Base-by-base conservation (phyloP, 1,140 invertebrate species). In the Elymnias hypermnestra region DNA sequence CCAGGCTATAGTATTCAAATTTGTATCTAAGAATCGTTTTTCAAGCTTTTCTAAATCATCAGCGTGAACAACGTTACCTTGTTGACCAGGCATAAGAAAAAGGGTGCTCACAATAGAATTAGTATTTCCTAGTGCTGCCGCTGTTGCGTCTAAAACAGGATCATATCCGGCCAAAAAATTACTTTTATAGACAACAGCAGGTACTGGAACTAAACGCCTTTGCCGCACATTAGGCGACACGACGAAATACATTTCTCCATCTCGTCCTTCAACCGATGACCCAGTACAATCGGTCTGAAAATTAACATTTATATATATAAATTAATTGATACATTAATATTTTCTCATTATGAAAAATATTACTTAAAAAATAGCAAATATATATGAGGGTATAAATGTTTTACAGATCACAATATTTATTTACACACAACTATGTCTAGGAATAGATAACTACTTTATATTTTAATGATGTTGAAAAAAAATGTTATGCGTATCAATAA, bases 171-270 rank as follows among this genome's bases (percentile, higher is more conserved):
- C 94, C 3, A 94, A 71, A 38, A 95, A 94, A 3, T 91, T 91
- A 0, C 84, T 88, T 59, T 90, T 90, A 81, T 92, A 94, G 0
- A 95, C 91, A 0, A 92, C 93, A 0, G 94, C 93, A 2, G 94
- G 94, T 14, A 95, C 92, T 0, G 93, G 94, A 1, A 96, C 90
- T 1, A 96, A 75, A 33, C 94, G 89, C 9, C 94, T 85, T 72
- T 94, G 92, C 21, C 93, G 88, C 0, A 94, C 90, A 0, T 92
- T 91, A 0, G 93, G 93, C 10, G 92, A 89, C 0, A 94, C 93
- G 3, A 94, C 92, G 62, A 95, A 95, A 69, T 94, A 94, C 86
- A 95, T 89, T 74, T 95, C 94, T 1, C 93, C 94, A 57, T 95
- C 93, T 33, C 93, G 81, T 3, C 93, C 91, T 22, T 91, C 88